Base-by-base conservation (phyloP, 92 coral and sea anemone species). In the Heliopora coerulea region DNA sequence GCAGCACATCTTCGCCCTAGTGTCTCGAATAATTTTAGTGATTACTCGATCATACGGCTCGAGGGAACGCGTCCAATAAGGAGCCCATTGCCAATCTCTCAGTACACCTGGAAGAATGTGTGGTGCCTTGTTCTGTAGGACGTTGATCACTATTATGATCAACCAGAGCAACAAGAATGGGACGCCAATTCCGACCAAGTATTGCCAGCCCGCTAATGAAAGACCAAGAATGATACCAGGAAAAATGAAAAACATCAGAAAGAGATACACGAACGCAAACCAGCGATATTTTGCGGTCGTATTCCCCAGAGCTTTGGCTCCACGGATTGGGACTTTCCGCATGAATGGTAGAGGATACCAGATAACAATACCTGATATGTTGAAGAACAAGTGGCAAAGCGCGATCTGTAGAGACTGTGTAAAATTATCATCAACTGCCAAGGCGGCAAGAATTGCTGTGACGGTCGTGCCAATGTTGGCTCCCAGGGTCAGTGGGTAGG, bases 401-500 rank as follows among this genome's bases (percentile, higher is more conserved):
- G 97, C 97, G 44, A 92, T 92, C 81, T 92, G 97, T 33, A 92
- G 80, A 46, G 96, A 88, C n/a, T 84, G 78, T 19, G 79, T 79
- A 3, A 92, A 57, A 35, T 86, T 80, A 21, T 75, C 62, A 14
- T 73, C 5, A 54, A 91, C 88, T 14, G 97, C 97, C 78, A 92
- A 64, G 37, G 97, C 97, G 27, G 97, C 97, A 33, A 92, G 78
- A 60, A 92, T 89, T 15, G 96, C 91, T 21, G 97, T 92, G 24
- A 80, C 96, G 35, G 97, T 92, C 26, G 97, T 92, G 74, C 97
- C 97, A 81, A 92, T 87, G 73, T 92, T 92, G 24, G 97, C 89
- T 59, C 97, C 97, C 44, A 92, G 84, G 77, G 96, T 92, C 23
- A 92, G 83, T 4, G 97, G 97, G 49, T 79, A 89, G 79, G 97